phyloP scores from a whole-genome alignment of 2,888 invertebrate species.

The Torymus tubicola region DNA sequence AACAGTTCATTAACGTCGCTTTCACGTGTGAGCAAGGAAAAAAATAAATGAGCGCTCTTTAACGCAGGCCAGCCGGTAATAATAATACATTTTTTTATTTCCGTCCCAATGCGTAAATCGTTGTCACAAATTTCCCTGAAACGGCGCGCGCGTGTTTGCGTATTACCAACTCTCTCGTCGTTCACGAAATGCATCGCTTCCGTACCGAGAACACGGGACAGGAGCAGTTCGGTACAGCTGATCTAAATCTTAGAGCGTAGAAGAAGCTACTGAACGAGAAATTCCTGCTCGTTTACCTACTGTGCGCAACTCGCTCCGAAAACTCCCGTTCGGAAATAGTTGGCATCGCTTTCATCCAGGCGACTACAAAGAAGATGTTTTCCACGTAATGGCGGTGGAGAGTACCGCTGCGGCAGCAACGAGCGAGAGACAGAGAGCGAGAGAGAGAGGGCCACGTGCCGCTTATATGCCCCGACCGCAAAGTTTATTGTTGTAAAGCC shows the following conservation, averaged over 20 bases:
- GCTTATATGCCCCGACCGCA: slow-evolving; percentile 9
- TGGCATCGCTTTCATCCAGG: slow-evolving; percentile 50
- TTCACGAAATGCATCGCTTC: slow-evolving; percentile 46
- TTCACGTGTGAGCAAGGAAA: neutral
- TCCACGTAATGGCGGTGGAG: slow-evolving; percentile 40
- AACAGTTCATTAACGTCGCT: slow-evolving; percentile 24
- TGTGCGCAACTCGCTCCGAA: slow-evolving; percentile 2
- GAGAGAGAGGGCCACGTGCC: slow-evolving; percentile 24
- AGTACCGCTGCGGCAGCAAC: neutral
- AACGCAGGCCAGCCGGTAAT: slow-evolving; percentile 10
- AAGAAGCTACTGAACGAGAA: neutral
- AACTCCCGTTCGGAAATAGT: slow-evolving; percentile 51
- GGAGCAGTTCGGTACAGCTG: neutral
- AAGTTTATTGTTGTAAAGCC: slow-evolving; percentile 68
- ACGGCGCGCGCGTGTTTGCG: slow-evolving; percentile 22
- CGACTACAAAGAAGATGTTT: slow-evolving; percentile 51
- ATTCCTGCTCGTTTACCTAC: neutral
- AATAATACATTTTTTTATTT: slow-evolving; percentile 49
- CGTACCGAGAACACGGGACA: slow-evolving; percentile 28
- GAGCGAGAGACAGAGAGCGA: no score
- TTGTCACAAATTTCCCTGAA: slow-evolving; percentile 32
- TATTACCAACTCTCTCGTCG: slow-evolving; percentile 4
- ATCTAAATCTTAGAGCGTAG: slow-evolving; percentile 20
- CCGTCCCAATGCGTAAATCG: slow-evolving; percentile 29
- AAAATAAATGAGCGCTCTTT: neutral